Percentiles rank a stretch among this genome's conserved stretches.
phyloP scores from a whole-genome alignment of 2,888 invertebrate genomes.

The Agrenia bidenticulata region DNA sequence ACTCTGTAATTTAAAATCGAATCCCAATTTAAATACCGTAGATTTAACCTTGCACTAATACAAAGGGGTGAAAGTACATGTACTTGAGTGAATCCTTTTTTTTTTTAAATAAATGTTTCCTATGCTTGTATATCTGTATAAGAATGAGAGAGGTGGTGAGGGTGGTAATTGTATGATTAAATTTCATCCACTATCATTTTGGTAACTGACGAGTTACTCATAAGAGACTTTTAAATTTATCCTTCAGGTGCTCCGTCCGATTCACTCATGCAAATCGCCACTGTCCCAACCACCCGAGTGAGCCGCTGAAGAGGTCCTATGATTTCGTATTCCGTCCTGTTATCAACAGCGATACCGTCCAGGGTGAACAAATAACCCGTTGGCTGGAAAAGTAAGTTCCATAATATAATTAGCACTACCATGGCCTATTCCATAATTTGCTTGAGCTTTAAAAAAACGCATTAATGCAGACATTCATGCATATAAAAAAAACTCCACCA shows the following conservation, averaged over 20 bases:
- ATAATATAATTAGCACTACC: neutral
- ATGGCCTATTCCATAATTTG: neutral
- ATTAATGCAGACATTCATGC: neutral
- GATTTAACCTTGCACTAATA: too few relatives aligned
- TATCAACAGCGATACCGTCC: slow-evolving; percentile 58
- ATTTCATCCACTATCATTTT: too few relatives aligned
- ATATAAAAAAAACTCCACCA: too few relatives aligned
- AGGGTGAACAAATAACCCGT: slow-evolving; percentile 60
- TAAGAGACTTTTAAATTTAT: slow-evolving; percentile 36
- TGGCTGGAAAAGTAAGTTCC: slow-evolving; percentile 60
- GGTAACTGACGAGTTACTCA: too few relatives aligned
- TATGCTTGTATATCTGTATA: too few relatives aligned
- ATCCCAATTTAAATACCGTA: too few relatives aligned
- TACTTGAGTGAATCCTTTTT: too few relatives aligned
- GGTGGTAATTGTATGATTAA: too few relatives aligned
- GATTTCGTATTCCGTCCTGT: slow-evolving; percentile 60
- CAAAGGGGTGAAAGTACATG: too few relatives aligned
- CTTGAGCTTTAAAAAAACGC: slow-evolving; percentile 1
- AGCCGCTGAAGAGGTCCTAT: slow-evolving; percentile 59
- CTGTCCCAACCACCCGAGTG: slow-evolving; percentile 70
- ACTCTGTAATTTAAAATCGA: too few relatives aligned
- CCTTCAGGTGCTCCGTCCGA: slow-evolving; percentile 64
- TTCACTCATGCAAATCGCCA: slow-evolving; percentile 77
- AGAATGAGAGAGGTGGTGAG: too few relatives aligned
- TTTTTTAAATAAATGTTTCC: too few relatives aligned